Base-by-base conservation (phyloP, 2,888 invertebrate species). In the Serrognathus titanus region DNA sequence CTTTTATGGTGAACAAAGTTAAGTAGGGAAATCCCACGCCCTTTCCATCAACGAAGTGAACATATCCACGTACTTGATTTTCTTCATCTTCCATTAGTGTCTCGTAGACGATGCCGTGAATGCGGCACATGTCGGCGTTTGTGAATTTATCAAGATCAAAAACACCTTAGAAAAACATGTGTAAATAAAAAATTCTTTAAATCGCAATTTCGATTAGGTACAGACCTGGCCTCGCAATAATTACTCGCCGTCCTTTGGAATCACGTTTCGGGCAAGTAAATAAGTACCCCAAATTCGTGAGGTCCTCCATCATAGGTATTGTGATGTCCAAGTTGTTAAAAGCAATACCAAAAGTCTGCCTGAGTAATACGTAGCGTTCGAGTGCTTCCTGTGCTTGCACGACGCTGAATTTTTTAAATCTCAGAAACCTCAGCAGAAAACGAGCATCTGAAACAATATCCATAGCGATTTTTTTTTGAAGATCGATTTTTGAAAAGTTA, bases 71-170 rank as follows among this genome's bases (percentile, higher is more conserved):
- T 6, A 91, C 82, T 77, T 92, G 92, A 64, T 83, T 86, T 64
- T 90, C 87, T 73, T 92, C 91, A 70, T 92, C 89, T 71, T 91
- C 91, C 81, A 92, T 82, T 46, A 92, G 73, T 0, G 89, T 85
- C 74, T 92, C 92, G 72, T 88, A 91, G 16, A 88, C 87, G 43
- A 87, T 83, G 48, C 85, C 87, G 77, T 90, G 89, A 1, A 88
- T 84, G 35, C 88, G 84, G 71, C 90, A 87, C 85, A 91, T 88
- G 69, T 91, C 89, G 49, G 84, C 86, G 69, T 89, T 87, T 7
- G 87, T 87, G 73, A 85, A 90, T 69, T 86, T 86, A 71, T 87
- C 85, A 0, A 91, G 86, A 77, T 92, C 90, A 75, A 92, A 89
- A 10, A 88, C 88, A 64, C 88, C 90, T 90, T 73, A 1, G n/a